Evolutionary conservation across 2,888 invertebrate species (phyloP), one percentile per base, ranked within the genome.

Genomic region (Cheiracanthium punctorium): DNA sequence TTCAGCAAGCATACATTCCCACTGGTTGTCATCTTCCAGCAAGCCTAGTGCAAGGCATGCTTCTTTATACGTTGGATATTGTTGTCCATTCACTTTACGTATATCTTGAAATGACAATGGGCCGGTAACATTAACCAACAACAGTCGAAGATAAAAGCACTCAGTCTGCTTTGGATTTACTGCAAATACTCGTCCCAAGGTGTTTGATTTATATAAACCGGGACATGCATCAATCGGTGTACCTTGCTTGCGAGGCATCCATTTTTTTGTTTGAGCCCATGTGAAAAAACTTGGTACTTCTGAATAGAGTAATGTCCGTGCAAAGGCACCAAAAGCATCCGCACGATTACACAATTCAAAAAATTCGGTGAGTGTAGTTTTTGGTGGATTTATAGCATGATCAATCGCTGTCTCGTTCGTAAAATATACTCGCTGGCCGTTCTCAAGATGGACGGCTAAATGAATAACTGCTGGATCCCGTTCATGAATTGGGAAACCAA

Each of bases 371-470:
- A 65, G 29, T 10, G 29, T 65, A 1, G 65, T 65, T 24, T 65
- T 65, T 2, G 65, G 65, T 14, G 65, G 29, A 1, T 0, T 29
- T 2, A 29, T 2, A 2, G 65, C 65, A 30, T 8, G 1, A n/a
- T 29, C n/a, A 1, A 29, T 12, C 14, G 29, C 65, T 30, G 28
- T 65, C 8, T 65, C 28, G 28, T 8, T 10, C 1, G 65, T 65
- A 29, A 65, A 65, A 10, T 65, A 65, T 1, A 65, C 82, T 5
- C 88, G 64, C 65, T 90, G 88, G 12, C 89, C 89, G 24, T 74
- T 74, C 58, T 74, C 74, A 58, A 74, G 74, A 32, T 74, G 74
- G 58, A 74, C 33, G 64, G 33, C 64, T 74, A 74, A 64, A 5
- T 74, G 74, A 64, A 74, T 12, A 58, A 74, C 74, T 58, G 74